A percentile compares a stretch with the other conserved stretches of the same genome.
phyloP scores from a whole-genome alignment of 1,140 invertebrate genomes.

The Drosophila sturtevanti region DNA sequence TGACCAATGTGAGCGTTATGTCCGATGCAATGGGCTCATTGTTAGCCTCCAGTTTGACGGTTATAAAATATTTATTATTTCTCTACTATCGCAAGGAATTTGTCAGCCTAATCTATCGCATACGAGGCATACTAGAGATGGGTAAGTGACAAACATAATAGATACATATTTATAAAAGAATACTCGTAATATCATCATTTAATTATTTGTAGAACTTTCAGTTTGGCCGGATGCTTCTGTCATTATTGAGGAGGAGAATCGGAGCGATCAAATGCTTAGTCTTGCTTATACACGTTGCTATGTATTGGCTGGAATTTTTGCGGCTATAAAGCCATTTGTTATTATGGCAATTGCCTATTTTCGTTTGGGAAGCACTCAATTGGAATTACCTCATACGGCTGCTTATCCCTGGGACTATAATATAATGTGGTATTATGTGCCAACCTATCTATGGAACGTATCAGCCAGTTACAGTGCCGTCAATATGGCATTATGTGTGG shows the following conservation, averaged over 20 bases:
- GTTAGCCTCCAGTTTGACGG: conserved; percentile 43
- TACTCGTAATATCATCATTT: too few relatives aligned
- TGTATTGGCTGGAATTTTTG: conserved; percentile 45
- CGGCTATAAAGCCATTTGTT: conserved; percentile 51
- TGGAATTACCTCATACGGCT: conserved; percentile 55
- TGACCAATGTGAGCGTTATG: conserved; percentile 54
- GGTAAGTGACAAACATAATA: conserved; percentile 36
- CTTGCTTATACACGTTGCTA: conserved; percentile 55
- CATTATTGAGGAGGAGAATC: conserved; percentile 59
- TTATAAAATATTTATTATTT: conserved; percentile 53
- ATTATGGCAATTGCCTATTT: conserved; percentile 38
- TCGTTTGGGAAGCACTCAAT: conserved; percentile 15
- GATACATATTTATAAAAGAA: too few relatives aligned
- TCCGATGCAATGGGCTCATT: conserved; percentile 58
- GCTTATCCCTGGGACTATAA: conserved; percentile 54
- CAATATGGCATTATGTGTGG: conserved; percentile 59
- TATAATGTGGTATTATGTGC: conserved; percentile 35
- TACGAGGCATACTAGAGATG: conserved; percentile 42
- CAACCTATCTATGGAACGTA: conserved; percentile 65
- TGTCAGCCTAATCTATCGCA: conserved; percentile 49
- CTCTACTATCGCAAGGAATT: conserved; percentile 53
- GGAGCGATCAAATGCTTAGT: conserved; percentile 56
- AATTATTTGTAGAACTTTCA: conserved; percentile 29
- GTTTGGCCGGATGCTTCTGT: conserved; percentile 26
- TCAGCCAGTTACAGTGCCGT: conserved; percentile 60